phyloP scores from a whole-genome alignment of 2,797 vertebrate species.

The Eulemur albifrons region DNA sequence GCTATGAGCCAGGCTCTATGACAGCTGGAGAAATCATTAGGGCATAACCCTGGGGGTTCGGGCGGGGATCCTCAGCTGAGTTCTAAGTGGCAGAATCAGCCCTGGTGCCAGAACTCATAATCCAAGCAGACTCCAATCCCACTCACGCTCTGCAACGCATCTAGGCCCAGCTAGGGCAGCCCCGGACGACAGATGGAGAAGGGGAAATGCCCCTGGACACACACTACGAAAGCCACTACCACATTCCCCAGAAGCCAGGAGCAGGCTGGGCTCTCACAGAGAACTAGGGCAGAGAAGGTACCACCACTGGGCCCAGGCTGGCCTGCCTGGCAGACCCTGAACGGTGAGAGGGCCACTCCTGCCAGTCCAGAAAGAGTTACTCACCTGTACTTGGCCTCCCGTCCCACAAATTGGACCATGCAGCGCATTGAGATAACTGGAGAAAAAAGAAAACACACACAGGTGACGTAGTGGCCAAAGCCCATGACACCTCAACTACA shows the following conservation, averaged over 20 bases:
- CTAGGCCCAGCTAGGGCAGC: not conserved
- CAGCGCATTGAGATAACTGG: conserved; percentile 92
- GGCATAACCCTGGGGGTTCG: not conserved
- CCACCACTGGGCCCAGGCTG: not conserved
- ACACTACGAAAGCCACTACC: accelerated
- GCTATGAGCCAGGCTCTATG: not conserved
- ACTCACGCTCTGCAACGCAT: not conserved
- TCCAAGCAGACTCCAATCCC: not conserved
- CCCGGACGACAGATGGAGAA: accelerated
- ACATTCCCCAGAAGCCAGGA: not conserved
- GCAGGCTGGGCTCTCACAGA: not conserved
- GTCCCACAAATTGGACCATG: conserved; percentile 94
- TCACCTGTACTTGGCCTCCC: conserved; percentile 91
- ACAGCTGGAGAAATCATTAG: not conserved
- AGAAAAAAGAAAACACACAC: conserved; percentile 65
- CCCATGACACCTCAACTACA: not conserved
- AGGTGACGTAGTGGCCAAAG: not conserved
- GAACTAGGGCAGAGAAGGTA: not conserved
- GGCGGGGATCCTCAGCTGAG: not conserved
- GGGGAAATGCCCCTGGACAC: not conserved
- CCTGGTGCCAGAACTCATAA: not conserved
- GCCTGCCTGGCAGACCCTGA: not conserved
- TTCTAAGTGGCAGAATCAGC: not conserved
- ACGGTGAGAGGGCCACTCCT: not conserved
- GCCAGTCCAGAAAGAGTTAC: conserved; percentile 9